These are phyloP conservation scores for Spilarctia lutea DNA, from an alignment of 2,888 invertebrate species.

Conservation along the genomic window DNA sequence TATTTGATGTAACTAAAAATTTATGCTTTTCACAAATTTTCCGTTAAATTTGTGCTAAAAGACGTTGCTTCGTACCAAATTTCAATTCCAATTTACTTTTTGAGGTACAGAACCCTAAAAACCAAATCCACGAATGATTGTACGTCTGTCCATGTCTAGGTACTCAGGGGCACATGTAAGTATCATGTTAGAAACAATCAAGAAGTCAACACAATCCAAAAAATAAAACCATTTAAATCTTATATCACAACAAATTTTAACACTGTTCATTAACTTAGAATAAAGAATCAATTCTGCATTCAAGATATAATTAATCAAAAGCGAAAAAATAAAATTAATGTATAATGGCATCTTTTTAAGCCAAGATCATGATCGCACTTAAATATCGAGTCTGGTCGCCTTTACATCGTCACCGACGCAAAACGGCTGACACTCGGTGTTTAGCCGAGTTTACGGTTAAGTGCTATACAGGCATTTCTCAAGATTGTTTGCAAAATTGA, in stretches of 20 bases:
- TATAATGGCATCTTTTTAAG: constrained; percentile 11
- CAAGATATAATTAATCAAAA: constrained; percentile 12
- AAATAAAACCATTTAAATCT: background rate
- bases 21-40: no score
- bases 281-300: constrained; percentile 3
- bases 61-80: no score
- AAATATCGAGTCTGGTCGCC: constrained; percentile 29
- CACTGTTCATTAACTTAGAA: background rate
- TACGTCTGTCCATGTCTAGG: no score
- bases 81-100: no score
- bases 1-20: no score
- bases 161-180: no score
- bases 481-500: constrained; percentile 5
- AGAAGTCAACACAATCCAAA: background rate
- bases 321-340: constrained; percentile 10
- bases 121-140: no score
- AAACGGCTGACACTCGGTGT: constrained; percentile 33
- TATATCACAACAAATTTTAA: background rate
- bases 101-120: no score
- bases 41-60: no score
- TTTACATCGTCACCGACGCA: constrained; percentile 38
- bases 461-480: constrained; percentile 28
- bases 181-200: no score
- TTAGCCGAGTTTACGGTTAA: constrained; percentile 37
- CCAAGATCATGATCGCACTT: constrained; percentile 27